phyloP scores from a whole-genome alignment of 2,797 vertebrate species.

The Gallinago nigripennis region DNA sequence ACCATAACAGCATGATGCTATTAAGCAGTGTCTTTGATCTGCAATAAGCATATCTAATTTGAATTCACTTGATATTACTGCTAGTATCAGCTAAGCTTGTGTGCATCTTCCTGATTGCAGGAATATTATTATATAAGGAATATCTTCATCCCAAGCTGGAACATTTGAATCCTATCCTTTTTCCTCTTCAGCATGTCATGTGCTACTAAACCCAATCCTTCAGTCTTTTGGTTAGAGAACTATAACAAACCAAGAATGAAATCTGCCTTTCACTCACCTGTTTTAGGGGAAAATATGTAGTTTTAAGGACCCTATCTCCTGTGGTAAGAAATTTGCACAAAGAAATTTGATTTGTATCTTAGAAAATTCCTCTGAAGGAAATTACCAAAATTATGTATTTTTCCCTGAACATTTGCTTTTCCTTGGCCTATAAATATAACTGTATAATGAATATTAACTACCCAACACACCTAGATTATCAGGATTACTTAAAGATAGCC shows the following conservation, averaged over 20 bases:
- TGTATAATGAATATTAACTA: neutral
- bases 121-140: neutral
- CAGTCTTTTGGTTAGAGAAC: neutral
- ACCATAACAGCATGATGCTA: neutral
- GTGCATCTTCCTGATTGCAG: neutral
- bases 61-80: conserved; percentile 43
- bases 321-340: neutral
- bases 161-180: neutral
- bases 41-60: conserved; percentile 44
- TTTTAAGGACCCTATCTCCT: neutral
- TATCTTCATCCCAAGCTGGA: neutral
- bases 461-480: neutral
- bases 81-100: neutral
- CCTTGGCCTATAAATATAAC: neutral
- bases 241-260: neutral
- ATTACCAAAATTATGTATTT: neutral
- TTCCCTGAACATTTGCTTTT: neutral
- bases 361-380: neutral
- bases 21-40: conserved; percentile 40
- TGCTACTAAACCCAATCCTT: neutral
- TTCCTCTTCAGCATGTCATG: neutral
- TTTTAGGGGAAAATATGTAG: neutral
- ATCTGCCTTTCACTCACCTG: neutral
- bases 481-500: neutral
- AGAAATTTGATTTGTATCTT: neutral